These are phyloP conservation scores for Setipinna tenuifilis DNA, from an alignment of 2,797 vertebrate genomes.

Conservation along the genomic window DNA sequence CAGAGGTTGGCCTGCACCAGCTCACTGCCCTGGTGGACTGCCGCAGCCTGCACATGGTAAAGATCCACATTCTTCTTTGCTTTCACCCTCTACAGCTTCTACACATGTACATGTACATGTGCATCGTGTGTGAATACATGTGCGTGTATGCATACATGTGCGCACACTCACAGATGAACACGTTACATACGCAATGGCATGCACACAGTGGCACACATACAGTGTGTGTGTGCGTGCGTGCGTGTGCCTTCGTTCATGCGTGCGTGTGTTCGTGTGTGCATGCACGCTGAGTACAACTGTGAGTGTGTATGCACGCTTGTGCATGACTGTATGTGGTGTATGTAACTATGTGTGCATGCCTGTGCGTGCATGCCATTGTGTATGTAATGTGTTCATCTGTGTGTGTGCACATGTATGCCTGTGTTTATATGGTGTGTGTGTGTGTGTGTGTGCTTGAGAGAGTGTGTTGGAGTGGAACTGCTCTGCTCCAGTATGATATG, in stretches of 20 bases:
- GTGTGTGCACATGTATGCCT: too few species aligned
- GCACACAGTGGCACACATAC: too few species aligned
- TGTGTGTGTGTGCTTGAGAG: not conserved
- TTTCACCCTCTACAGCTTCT: not conserved
- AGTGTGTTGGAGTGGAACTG: not conserved
- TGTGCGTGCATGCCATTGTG: too few species aligned
- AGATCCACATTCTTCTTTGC: constrained; percentile 15
- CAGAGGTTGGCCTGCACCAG: constrained; percentile 93
- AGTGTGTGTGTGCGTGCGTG: constrained; percentile 15
- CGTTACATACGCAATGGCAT: too few species aligned
- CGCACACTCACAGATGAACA: too few species aligned
- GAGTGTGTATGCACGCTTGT: not conserved
- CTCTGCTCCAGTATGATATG: not conserved
- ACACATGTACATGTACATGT: constrained; percentile 16
- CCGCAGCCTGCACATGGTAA: constrained; percentile 96
- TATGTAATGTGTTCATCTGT: too few species aligned
- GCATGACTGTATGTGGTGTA: too few species aligned
- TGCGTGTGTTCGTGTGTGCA: too few species aligned
- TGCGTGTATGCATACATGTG: not conserved
- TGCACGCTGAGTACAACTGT: too few species aligned
- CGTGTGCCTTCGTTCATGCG: too few species aligned
- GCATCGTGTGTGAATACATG: not conserved
- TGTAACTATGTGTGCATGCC: too few species aligned
- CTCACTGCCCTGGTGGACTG: constrained; percentile 97
- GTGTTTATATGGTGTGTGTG: too few species aligned